Base-by-base conservation (phyloP, 2,888 invertebrate genomes). In the Cosmia trapezina region DNA sequence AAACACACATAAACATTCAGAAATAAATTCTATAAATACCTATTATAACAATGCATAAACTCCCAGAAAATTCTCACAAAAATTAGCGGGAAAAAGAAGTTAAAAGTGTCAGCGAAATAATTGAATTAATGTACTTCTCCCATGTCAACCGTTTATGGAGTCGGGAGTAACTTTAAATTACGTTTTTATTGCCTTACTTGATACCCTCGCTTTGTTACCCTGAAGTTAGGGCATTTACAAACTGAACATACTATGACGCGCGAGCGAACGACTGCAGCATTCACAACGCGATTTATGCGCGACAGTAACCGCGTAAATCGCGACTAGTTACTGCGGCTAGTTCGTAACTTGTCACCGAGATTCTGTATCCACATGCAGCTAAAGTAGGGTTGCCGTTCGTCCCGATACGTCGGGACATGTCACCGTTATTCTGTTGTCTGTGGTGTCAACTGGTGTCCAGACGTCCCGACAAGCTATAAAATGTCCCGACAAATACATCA, bases 121-220 rank as follows among this genome's bases (percentile, higher is more conserved):
- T 80, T 83, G 72, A 66, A 76, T 80, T 73, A 86, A 77, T 80
- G 64, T 80, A 80, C 80, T 57, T 72, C 69, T 84, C 76, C 86
- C 78, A 74, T 84, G 86, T 84, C 86, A 78, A 86, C 78, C 76
- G 70, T 84, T 84, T 84, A 84, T 78, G 78, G 77, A 86, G 76
- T 76, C 61, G 51, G 22, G 84, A 43, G 67, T 70, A 78, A 84
- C 70, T 81, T 84, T 76, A 76, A 76, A 86, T 84, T 83, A 75
- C 72, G 51, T 78, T 86, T 84, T 83, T 86, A 84, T 86, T 84
- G 73, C 81, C 63, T 64, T 73, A 74, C 81, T 84, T 86, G 71
- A 76, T 72, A 75, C 71, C 54, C 54, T 51, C 54, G 63, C 62
- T 76, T 64, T 85, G 70, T 76, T 64, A 68, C 57, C 22, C 51